Evolutionary conservation across 2,888 invertebrate species (phyloP), one percentile per base, ranked within the genome.

Genomic region (Pemphredon lugubris): DNA sequence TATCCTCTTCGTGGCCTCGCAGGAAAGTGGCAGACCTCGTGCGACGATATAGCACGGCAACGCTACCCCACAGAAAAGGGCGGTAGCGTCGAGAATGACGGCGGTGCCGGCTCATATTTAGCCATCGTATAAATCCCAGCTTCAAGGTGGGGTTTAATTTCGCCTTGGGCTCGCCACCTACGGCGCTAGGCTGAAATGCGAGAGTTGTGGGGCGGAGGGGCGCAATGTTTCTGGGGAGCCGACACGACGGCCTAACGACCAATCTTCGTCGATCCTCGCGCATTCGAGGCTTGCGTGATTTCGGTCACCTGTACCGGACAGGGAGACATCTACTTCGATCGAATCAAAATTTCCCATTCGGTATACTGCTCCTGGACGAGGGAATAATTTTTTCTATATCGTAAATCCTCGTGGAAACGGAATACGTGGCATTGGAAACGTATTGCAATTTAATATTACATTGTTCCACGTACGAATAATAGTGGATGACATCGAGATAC

Each of bases 111-210:
- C 70, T 84, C 81, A 79, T 80, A 86, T 83, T 83, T 79, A 84
- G 81, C 60, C 66, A 76, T 80, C 77, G 75, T 81, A 71, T 75
- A 78, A 84, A 78, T 80, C 71, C n/a, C 77, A 63, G 59, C 69
- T 67, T 54, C 60, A 37, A 20, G 70, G 45, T 53, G 30, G 68
- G 77, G 66, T 78, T 80, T 79, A 73, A 84, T 81, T 80, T 78
- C 53, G 55, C 69, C 32, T 48, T 51, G 20, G 45, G 53, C 42
- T 64, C 47, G 60, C n/a, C n/a, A n/a, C n/a, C n/a, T n/a, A 55
- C 51, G 47, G 37, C 67, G 34, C 50, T 32, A 26, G 32, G 13
- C 42, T 47, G 61, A 59, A 51, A 39, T 42, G 63, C 59, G 13
- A 57, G 42, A 50, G 50, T 44, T 50, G 39, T 23, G 32, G 11